Conservation (phyloP, 2,797 vertebrate genomes). For the Ctenosaura bakeri region DNA sequence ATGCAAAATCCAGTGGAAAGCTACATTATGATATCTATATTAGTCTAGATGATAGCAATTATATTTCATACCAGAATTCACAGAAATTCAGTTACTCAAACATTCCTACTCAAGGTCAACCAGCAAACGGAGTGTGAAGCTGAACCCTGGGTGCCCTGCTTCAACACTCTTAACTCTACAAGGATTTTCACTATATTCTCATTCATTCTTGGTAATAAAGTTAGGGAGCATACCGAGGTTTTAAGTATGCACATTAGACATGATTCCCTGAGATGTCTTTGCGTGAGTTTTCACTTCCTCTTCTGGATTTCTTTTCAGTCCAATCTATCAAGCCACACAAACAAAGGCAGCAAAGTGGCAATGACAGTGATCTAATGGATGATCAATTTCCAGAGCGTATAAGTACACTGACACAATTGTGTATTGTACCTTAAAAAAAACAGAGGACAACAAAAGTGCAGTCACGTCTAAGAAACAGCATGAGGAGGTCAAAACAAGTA, state of each 20-base stretch:
- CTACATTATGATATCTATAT: background rate
- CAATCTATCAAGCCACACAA: background rate
- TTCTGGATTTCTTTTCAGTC: background rate
- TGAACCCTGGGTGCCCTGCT: background rate
- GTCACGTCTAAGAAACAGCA: constrained; percentile 4
- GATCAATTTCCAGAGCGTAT: background rate
- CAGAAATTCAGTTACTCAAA: background rate
- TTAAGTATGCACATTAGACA: background rate
- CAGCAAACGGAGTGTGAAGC: background rate
- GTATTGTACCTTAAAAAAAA: constrained; percentile 9
- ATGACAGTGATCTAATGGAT: constrained; percentile 33
- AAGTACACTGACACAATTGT: constrained; percentile 5
- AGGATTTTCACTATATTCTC: background rate
- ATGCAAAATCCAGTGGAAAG: background rate
- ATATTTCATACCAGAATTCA: background rate
- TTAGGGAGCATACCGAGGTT: background rate
- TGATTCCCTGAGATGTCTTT: background rate
- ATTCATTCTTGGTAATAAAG: background rate
- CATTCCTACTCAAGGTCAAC: background rate
- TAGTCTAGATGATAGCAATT: background rate
- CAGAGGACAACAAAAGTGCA: constrained; percentile 33
- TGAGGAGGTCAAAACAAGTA: constrained; percentile 37
- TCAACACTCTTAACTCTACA: background rate
- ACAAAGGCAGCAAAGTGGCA: constrained; percentile 6
- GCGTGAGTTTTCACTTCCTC: background rate